Evolutionary conservation across 2,888 invertebrate species (phyloP), one percentile per base, ranked within the genome.

Genomic region (Protophormia terraenovae): DNA sequence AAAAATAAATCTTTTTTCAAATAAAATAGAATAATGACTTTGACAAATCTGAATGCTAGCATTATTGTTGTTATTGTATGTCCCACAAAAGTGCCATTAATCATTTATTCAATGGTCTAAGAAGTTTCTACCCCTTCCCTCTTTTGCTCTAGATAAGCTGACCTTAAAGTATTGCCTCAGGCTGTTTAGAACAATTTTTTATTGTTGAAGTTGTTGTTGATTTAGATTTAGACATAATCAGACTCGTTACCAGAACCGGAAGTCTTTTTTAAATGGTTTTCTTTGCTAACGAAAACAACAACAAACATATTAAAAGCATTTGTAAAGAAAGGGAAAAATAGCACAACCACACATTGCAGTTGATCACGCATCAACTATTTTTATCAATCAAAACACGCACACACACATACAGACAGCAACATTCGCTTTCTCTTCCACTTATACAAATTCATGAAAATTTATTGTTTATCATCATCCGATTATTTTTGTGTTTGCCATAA

Each of bases 1-100:
- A 55, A 27, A 47, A 50, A 19, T 38, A 77, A 77, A 77, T 58
- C 66, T 58, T 3, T 72, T 72, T 62, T 24, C 1, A 53, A 47
- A 73, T 66, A 66, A 73, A 12, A 27, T 60, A 16, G 8, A 75
- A 75, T 67, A 69, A 76, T 69, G 75, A 82, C 62, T 69, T 76
- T 82, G 75, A 82, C 41, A 69, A 76, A 76, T 82, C 81, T 24
- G n/a, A 41, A 35, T 47, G 16, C 16, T 16, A 32, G 53, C 58
- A 29, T 29, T 53, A 24, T 64, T 71, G 24, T 53, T 22, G 1
- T 22, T 50, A n/a, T 71, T 64, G 53, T 27, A 41, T 32, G 32
- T 53, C 32, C 45, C 32, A 72, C 55, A 55, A 35, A 72, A 64
- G 55, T 27, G 47, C 29, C 60, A 73, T 81, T 67, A 81, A 81